phyloP scores from a whole-genome alignment of 2,888 invertebrate species.

The Pollenia angustigena region DNA sequence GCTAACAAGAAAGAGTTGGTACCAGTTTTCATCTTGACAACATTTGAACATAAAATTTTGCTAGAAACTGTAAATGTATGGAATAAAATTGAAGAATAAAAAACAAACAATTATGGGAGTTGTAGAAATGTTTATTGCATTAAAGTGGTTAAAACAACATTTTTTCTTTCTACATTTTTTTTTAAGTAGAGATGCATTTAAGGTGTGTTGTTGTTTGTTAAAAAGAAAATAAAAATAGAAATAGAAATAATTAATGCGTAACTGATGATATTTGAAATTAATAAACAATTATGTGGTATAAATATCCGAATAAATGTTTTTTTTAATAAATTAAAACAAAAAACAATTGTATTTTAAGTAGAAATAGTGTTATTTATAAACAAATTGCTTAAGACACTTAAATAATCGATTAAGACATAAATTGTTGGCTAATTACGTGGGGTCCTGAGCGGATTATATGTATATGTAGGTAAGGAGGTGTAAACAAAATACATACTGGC shows the following conservation, averaged over 20 bases:
- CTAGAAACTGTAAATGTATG: slow-evolving; percentile 22
- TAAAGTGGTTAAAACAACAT: slow-evolving; percentile 44
- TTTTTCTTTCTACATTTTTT: slow-evolving; percentile 8
- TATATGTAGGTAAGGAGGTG: too few species aligned
- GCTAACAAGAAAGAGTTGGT: too few species aligned
- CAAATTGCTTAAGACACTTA: too few species aligned
- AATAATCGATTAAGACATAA: too few species aligned
- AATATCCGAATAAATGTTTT: background rate
- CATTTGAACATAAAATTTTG: slow-evolving; percentile 3
- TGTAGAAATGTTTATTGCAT: slow-evolving; percentile 28
- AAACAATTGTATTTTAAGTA: slow-evolving; percentile 7
- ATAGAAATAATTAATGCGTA: slow-evolving; percentile 31
- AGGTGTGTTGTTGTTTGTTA: slow-evolving; percentile 19
- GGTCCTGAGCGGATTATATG: too few species aligned
- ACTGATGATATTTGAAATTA: slow-evolving; percentile 32
- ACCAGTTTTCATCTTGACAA: background rate
- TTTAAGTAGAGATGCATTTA: slow-evolving; percentile 13
- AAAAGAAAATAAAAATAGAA: background rate
- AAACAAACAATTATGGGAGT: slow-evolving; percentile 40
- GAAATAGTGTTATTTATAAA: too few species aligned
- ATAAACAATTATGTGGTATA: slow-evolving; percentile 20
- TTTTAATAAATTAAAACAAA: background rate
- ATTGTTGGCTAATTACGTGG: too few species aligned
- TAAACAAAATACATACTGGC: too few species aligned
- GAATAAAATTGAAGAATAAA: slow-evolving; percentile 10